Evolutionary conservation across 2,113 vertebrate genomes (phyloP), one percentile per base, ranked within the genome.

Genomic region (Pelobates fuscus): DNA sequence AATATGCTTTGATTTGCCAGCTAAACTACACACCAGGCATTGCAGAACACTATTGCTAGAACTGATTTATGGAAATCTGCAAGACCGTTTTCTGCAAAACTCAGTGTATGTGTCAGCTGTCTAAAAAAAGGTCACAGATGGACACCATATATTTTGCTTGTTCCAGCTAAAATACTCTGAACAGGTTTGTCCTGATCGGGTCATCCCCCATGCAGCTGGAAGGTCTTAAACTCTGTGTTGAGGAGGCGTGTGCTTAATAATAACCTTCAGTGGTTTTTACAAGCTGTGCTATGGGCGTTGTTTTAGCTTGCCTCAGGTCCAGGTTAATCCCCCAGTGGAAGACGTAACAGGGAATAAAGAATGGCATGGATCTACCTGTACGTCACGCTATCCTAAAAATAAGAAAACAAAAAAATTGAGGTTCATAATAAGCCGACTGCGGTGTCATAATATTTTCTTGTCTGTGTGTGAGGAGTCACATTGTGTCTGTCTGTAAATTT

Each of bases 131-230:
- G 18, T 62, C 29, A 20, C 14, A 27, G 15, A 60, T 49, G 44
- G 44, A 49, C 44, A 3, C 44, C 44, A 18, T 49, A 17, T 49
- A 60, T 29, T 14, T 14, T 41, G 61, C 30, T 5, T 37, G 32
- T n/a, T 21, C 52, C 21, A 21, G 17, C 15, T 25, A 46, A 52
- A 23, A 27, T 55, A 6, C 11, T 24, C n/a, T 10, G 2, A 68
- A 55, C 66, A 32, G 20, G 66, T 68, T 52, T 10, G 15, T 55
- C 66, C 66, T 29, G 65, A 49, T 24, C 12, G 29, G 5, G 12
- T 41, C 23, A 41, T 55, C n/a, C n/a, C n/a, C 6, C 55, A 25
- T 25, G 3, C 55, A 24, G 25, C 37, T 7, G 26, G n/a, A 58
- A 49, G 23, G 26, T 6, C 8, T 32, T 43, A 49, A 54, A 29